These are phyloP conservation scores for Trogon surrucura DNA, from an alignment of 2,113 vertebrate species.

Conservation along the genomic window DNA sequence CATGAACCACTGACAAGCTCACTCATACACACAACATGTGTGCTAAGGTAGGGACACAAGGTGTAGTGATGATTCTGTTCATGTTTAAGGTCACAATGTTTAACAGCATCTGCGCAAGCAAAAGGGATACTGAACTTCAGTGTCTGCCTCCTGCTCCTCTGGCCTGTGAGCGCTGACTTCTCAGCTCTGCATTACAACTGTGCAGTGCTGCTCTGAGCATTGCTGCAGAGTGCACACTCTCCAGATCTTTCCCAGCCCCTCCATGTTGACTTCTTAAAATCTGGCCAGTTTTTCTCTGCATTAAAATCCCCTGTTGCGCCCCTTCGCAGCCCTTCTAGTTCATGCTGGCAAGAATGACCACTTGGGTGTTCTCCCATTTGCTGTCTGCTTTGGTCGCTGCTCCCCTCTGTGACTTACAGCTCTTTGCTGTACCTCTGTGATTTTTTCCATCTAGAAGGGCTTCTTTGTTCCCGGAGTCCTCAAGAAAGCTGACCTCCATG, in stretches of 20 bases:
- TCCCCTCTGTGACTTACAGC: neutral
- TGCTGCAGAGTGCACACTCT: neutral
- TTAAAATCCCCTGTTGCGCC: neutral
- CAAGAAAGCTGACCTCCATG: neutral
- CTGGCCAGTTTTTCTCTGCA: neutral
- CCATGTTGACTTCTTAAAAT: neutral
- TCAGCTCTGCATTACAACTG: neutral
- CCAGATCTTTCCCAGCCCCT: neutral
- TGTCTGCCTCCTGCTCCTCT: neutral
- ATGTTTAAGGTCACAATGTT: neutral
- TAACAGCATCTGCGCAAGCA: neutral
- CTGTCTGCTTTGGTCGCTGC: neutral
- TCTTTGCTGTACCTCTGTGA: neutral
- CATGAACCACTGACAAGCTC: neutral
- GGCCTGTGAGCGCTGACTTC: accelerated
- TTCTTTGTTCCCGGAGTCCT: neutral
- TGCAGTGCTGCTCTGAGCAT: neutral
- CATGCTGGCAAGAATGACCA: neutral
- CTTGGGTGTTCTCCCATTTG: neutral
- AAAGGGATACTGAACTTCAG: neutral
- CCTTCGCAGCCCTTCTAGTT: neutral
- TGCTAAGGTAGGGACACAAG: neutral
- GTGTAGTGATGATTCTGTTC: neutral
- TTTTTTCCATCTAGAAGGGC: neutral
- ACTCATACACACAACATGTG: neutral